Percentiles rank a stretch among this genome's conserved stretches.
These are phyloP conservation scores for Arnoldichthys spilopterus DNA, from an alignment of 2,797 vertebrate species.

Conservation along the genomic window DNA sequence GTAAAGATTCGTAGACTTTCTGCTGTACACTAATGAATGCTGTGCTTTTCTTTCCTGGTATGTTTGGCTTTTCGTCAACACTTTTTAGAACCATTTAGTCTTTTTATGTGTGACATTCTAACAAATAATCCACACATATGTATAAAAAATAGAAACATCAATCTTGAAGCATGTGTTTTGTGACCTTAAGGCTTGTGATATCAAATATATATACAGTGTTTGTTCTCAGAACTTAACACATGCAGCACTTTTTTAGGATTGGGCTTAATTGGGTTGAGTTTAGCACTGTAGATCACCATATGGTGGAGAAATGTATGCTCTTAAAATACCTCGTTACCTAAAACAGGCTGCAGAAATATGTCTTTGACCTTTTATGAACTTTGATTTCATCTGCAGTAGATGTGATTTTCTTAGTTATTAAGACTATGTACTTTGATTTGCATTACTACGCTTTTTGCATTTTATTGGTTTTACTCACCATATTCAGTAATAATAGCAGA, in stretches of 20 bases:
- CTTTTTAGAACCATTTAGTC: not conserved
- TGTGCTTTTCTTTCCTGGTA: not conserved
- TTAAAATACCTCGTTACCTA: not conserved
- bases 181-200: not conserved
- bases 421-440: not conserved
- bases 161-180: not conserved
- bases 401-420: too few relatives aligned
- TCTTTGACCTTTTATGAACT: not conserved
- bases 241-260: not conserved
- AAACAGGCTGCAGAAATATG: not conserved
- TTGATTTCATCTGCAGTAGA: not conserved
- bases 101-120: not conserved
- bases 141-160: not conserved
- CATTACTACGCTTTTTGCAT: not conserved
- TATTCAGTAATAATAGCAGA: not conserved
- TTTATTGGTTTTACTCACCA: not conserved
- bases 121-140: not conserved
- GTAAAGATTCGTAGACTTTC: constrained; percentile 26
- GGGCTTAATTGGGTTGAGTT: not conserved
- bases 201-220: not conserved
- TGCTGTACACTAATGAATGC: constrained; percentile 16
- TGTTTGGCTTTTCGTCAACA: not conserved
- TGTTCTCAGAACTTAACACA: not conserved
- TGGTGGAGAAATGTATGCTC: not conserved
- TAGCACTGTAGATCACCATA: not conserved